phyloP scores from a whole-genome alignment of 2,113 vertebrate genomes.

The Morone saxatilis region DNA sequence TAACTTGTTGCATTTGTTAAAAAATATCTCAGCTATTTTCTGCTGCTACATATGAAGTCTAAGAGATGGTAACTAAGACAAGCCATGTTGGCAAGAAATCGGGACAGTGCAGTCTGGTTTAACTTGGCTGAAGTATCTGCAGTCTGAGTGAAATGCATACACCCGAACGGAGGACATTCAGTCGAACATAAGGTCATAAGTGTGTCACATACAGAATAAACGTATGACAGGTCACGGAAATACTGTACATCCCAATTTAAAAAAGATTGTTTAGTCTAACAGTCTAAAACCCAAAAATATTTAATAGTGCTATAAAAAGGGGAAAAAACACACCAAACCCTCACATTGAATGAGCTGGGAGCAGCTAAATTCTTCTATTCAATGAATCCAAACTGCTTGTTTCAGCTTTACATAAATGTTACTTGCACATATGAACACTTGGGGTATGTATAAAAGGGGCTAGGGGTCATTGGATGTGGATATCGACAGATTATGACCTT shows the following conservation, averaged over 20 bases:
- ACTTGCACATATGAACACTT: too few species aligned
- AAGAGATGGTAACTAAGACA: constrained; percentile 44
- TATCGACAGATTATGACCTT: not conserved
- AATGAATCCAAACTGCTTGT: not conserved
- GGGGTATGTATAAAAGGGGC: not conserved
- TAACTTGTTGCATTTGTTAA: constrained; percentile 12
- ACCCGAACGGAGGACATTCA: not conserved
- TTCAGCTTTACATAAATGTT: not conserved
- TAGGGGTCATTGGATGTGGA: not conserved
- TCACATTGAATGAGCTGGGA: too few species aligned
- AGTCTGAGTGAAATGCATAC: not conserved
- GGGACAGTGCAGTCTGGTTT: not conserved
- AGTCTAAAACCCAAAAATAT: not conserved
- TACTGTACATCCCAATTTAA: not conserved
- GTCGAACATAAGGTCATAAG: not conserved
- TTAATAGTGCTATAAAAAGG: not conserved
- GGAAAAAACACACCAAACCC: not conserved
- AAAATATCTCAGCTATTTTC: constrained; percentile 14
- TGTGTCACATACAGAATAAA: not conserved
- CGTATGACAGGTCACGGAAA: not conserved
- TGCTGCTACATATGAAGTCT: not conserved
- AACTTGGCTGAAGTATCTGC: not conserved
- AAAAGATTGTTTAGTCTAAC: not conserved
- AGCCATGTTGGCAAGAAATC: not conserved
- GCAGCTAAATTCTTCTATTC: not conserved